Evolutionary conservation across 2,113 vertebrate genomes (phyloP).

Genomic region (Oreamnos americanus): DNA sequence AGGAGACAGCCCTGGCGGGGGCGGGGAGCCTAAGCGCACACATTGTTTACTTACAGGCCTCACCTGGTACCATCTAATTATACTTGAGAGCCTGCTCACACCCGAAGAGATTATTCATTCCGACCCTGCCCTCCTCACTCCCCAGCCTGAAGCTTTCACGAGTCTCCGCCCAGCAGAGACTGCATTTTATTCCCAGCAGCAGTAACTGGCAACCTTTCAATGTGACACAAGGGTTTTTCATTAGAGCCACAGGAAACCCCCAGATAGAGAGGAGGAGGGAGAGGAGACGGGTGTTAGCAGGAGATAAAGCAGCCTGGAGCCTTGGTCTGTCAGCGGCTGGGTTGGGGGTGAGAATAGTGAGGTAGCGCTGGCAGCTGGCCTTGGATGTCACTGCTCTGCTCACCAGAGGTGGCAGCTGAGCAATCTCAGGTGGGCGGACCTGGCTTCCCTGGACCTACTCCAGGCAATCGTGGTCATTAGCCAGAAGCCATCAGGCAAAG

Average conservation of each 20-base stretch:
- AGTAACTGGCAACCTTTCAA: slow-evolving; percentile 55
- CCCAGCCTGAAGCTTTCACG: neutral
- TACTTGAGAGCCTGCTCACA: neutral
- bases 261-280: neutral
- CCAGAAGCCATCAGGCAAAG: neutral
- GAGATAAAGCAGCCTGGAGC: slow-evolving; percentile 48
- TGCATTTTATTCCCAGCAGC: slow-evolving; percentile 31
- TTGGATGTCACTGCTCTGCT: neutral
- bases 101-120: neutral
- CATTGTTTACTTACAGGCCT: neutral
- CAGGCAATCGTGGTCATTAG: slow-evolving; percentile 13
- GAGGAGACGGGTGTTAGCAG: slow-evolving; percentile 20
- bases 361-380: neutral
- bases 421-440: neutral
- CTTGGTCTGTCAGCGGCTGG: neutral
- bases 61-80: slow-evolving; percentile 32
- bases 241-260: slow-evolving; percentile 27
- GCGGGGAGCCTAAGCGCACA: neutral
- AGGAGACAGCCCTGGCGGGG: neutral
- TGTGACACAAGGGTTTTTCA: slow-evolving; percentile 40
- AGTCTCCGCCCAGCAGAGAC: neutral
- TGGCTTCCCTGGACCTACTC: neutral
- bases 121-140: neutral
- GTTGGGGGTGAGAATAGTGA: neutral
- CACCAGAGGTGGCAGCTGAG: neutral